These are phyloP conservation scores for Felis chaus DNA, from an alignment of 2,113 vertebrate genomes.

Conservation along the genomic window DNA sequence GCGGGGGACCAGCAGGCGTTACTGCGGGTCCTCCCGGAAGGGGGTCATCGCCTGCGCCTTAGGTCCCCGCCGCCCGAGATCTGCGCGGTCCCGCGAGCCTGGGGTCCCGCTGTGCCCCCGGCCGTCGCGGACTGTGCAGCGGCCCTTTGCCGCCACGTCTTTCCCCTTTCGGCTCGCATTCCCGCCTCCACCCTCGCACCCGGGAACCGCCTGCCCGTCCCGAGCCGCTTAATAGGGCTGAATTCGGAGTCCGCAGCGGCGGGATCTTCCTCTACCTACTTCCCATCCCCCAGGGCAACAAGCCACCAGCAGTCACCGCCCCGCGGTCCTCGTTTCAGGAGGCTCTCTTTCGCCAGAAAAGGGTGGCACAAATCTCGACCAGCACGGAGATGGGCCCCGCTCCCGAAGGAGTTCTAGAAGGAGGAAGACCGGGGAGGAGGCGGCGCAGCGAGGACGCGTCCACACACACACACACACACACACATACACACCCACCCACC, in stretches of 20 bases:
- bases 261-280: neutral
- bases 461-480: rapidly evolving
- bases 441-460: neutral
- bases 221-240: neutral
- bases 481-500: rapidly evolving
- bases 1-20: neutral
- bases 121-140: neutral
- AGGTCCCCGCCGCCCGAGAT: neutral
- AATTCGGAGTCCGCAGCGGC: neutral
- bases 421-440: neutral
- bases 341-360: neutral
- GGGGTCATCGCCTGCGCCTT: neutral
- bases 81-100: neutral
- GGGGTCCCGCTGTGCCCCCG: neutral
- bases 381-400: neutral
- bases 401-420: neutral
- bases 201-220: neutral
- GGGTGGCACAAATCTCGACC: neutral
- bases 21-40: neutral
- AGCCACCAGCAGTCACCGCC: neutral
- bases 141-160: neutral
- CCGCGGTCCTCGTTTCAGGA: neutral
- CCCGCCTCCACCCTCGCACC: neutral
- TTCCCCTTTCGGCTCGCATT: neutral
- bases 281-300: neutral